Conservation (phyloP, 1,140 invertebrate genomes). For the Lasioglossum albipes region DNA sequence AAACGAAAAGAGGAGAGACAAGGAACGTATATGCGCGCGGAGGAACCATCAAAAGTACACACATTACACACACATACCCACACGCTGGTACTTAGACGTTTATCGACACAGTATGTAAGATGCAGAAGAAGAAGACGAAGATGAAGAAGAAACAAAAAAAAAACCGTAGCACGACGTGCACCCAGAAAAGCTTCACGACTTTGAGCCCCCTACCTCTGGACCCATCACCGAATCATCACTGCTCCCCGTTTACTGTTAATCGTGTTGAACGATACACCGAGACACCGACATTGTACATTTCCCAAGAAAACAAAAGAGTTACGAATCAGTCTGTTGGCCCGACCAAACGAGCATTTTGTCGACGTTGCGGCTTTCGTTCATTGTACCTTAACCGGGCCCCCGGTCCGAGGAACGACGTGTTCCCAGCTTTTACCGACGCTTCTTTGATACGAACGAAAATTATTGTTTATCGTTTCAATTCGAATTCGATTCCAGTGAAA, state of each 20-base stretch:
- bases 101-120: constrained; percentile 50
- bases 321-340: constrained; percentile 29
- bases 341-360: constrained; percentile 38
- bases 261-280: constrained; percentile 4
- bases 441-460: neutral
- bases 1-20: constrained; percentile 5
- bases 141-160: neutral
- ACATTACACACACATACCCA: neutral
- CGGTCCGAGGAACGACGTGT: constrained; percentile 17
- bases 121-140: no score
- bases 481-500: no score
- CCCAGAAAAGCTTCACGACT: constrained; percentile 23
- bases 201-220: neutral
- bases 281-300: constrained; percentile 24
- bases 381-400: constrained; percentile 5
- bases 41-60: neutral
- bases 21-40: constrained; percentile 41
- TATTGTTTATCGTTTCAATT: neutral
- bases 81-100: constrained; percentile 32
- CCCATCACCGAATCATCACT: neutral
- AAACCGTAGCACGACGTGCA: constrained; percentile 32
- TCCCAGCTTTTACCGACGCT: neutral
- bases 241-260: constrained; percentile 31
- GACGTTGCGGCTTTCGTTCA: constrained; percentile 31
- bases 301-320: neutral